phyloP scores from a whole-genome alignment of 2,888 invertebrate genomes.

The Dasypogon diadema region DNA sequence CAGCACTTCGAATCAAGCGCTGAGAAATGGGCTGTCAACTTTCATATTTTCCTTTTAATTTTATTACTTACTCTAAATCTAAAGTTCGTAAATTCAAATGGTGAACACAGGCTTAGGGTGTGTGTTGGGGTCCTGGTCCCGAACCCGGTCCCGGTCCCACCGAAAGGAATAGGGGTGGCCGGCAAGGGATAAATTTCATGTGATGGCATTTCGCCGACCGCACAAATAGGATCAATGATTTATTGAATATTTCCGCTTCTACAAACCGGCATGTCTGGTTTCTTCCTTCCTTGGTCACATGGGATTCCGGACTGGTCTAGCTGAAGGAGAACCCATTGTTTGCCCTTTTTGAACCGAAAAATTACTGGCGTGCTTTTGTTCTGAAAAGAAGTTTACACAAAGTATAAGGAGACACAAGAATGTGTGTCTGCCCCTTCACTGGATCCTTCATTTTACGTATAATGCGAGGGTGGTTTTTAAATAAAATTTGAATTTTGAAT shows the following conservation, averaged over 20 bases:
- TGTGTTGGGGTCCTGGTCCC: not conserved
- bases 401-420: conserved; percentile 49
- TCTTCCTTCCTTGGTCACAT: conserved; percentile 27
- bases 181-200: conserved; percentile 26
- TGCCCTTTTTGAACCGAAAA: conserved; percentile 43
- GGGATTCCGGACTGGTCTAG: not conserved
- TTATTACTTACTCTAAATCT: conserved; percentile 13
- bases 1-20: not conserved
- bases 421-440: conserved; percentile 19
- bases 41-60: conserved; percentile 32
- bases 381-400: conserved; percentile 50
- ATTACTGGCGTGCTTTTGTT: conserved; percentile 47
- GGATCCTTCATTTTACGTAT: conserved; percentile 10
- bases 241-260: conserved; percentile 58
- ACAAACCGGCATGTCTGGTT: conserved; percentile 13
- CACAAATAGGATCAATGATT: conserved; percentile 58
- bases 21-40: conserved; percentile 1
- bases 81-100: not conserved
- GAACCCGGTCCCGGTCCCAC: not conserved
- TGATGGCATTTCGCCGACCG: conserved; percentile 45
- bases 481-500: conserved; percentile 50
- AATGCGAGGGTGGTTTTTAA: conserved; percentile 43
- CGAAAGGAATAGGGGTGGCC: not conserved
- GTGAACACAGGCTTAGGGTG: not conserved
- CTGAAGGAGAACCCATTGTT: conserved; percentile 16